Conservation (phyloP, 2,797 vertebrate species). For the Botia kubotai region DNA sequence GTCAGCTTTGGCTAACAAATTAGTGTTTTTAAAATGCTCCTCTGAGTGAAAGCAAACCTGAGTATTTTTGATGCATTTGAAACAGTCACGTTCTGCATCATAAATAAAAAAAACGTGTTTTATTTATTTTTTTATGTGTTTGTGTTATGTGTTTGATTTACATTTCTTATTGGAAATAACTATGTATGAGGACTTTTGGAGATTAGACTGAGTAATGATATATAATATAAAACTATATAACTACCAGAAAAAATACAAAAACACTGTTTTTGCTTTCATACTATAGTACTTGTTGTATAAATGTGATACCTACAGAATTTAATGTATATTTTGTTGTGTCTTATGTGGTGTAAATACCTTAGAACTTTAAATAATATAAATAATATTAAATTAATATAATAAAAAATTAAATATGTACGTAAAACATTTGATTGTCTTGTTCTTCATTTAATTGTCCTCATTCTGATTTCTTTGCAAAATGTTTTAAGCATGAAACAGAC, state of each 20-base stretch:
- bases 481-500: too few relatives aligned
- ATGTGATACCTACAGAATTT: neutral
- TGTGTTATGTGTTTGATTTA: conserved; percentile 11
- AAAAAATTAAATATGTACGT: neutral
- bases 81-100: neutral
- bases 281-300: neutral
- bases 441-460: too few relatives aligned
- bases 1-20: neutral
- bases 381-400: neutral
- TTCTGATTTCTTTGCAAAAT: too few relatives aligned
- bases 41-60: neutral
- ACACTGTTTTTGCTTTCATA: neutral
- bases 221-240: neutral
- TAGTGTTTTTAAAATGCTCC: neutral
- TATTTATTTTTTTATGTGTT: conserved; percentile 25
- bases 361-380: too few relatives aligned
- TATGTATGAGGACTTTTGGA: neutral
- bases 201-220: neutral
- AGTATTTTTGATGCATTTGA: neutral
- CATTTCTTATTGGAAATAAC: neutral
- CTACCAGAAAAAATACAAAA: neutral
- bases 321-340: neutral
- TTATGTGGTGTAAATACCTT: conserved; percentile 1
- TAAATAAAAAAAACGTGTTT: neutral
- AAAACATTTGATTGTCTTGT: neutral